These are phyloP conservation scores for Pterocles burchelli DNA, from an alignment of 2,113 vertebrate genomes.

Conservation along the genomic window DNA sequence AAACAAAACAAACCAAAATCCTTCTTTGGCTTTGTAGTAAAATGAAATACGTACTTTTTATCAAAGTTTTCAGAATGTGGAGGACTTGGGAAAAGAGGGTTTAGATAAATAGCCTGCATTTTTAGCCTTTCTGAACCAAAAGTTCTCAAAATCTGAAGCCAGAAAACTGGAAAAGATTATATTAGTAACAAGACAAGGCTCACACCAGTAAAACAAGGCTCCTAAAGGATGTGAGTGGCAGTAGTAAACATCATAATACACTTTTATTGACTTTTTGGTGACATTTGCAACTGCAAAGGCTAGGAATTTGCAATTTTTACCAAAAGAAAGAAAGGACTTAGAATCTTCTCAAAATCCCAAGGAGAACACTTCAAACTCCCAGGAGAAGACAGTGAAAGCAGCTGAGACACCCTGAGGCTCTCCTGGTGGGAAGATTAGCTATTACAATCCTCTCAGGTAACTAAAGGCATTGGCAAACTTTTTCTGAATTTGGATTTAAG, in stretches of 20 bases:
- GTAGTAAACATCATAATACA: neutral
- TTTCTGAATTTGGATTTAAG: neutral
- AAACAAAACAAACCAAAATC: neutral
- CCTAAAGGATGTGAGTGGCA: neutral
- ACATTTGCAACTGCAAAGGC: neutral
- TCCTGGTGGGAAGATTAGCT: neutral
- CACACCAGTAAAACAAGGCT: neutral
- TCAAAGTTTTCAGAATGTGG: neutral
- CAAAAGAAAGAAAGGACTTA: neutral
- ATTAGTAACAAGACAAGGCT: neutral
- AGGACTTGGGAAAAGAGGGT: neutral
- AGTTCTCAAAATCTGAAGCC: neutral
- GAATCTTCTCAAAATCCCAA: neutral
- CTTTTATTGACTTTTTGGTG: neutral
- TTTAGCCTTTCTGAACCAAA: neutral
- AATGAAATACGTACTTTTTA: neutral
- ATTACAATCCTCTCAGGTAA: neutral
- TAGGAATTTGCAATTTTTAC: neutral
- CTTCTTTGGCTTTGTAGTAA: neutral
- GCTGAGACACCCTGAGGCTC: neutral
- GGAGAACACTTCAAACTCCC: neutral
- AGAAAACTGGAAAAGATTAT: neutral
- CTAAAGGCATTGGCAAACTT: neutral
- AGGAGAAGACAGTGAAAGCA: neutral
- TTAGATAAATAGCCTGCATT: neutral